Evolutionary conservation across 2,888 invertebrate species (phyloP).

Genomic region (Argyra leucocephala): DNA sequence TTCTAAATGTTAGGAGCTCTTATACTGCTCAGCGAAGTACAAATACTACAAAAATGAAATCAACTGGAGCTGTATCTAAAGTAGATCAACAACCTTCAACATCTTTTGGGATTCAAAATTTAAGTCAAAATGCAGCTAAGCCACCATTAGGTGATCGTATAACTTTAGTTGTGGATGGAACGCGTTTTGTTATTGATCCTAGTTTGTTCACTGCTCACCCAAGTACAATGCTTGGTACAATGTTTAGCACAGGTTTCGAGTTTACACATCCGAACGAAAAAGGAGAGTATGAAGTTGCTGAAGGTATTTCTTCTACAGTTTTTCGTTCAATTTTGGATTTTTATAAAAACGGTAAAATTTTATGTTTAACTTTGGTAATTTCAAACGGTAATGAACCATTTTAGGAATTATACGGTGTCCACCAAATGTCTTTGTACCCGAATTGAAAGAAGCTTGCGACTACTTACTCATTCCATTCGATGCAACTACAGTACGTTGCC

Average conservation of each 20-base stretch:
- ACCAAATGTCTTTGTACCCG: slow-evolving; percentile 89
- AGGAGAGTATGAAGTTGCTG: slow-evolving; percentile 95
- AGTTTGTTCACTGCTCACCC: slow-evolving; percentile 88
- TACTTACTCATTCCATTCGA: slow-evolving; percentile 97
- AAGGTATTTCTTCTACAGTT: slow-evolving; percentile 89
- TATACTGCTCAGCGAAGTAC: slow-evolving; percentile 4
- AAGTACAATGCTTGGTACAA: slow-evolving; percentile 97
- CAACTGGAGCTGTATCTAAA: slow-evolving; percentile 14
- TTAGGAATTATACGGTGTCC: slow-evolving; percentile 71
- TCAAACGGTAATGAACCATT: neutral
- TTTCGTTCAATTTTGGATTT: slow-evolving; percentile 93
- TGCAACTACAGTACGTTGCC: slow-evolving; percentile 87
- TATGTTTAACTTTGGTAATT: too few relatives aligned
- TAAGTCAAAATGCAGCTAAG: neutral
- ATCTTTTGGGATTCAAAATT: neutral
- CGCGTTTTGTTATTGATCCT: slow-evolving; percentile 87
- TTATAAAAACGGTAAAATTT: slow-evolving; percentile 69
- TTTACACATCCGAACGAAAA: slow-evolving; percentile 91
- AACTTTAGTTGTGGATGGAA: slow-evolving; percentile 92
- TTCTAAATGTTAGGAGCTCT: neutral
- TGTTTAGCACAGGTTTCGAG: slow-evolving; percentile 88
- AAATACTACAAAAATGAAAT: slow-evolving; percentile 13
- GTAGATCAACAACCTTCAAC: slow-evolving; percentile 17
- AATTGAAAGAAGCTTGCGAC: slow-evolving; percentile 95
- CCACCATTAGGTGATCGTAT: slow-evolving; percentile 54